Evolutionary conservation across 2,888 invertebrate genomes (phyloP).

Genomic region (Athalia rosae): DNA sequence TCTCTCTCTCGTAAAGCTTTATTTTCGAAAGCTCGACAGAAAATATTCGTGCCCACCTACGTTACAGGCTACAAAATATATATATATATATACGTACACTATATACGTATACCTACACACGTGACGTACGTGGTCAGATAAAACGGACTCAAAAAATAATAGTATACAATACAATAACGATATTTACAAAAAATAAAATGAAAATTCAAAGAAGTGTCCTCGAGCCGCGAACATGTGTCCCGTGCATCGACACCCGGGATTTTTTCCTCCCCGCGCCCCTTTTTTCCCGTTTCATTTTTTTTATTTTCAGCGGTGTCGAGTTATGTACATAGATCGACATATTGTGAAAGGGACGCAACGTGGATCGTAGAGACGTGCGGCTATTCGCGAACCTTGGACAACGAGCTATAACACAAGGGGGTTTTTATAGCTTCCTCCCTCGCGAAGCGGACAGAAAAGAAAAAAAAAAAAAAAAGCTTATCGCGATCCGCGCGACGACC

Average conservation of each 20-base stretch:
- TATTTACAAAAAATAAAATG: no score
- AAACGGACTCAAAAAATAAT: no score
- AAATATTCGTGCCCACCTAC: no score
- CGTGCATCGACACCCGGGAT: neutral
- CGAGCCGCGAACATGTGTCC: neutral
- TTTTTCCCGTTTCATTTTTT: neutral
- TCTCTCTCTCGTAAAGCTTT: neutral
- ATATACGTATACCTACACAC: no score
- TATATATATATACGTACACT: no score
- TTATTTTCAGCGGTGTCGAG: neutral
- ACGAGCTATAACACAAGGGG: constrained; percentile 4
- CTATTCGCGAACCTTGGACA: neutral
- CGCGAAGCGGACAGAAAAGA: neutral
- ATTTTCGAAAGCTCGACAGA: neutral
- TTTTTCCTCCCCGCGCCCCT: neutral
- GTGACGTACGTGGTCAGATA: no score
- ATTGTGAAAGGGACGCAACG: neutral
- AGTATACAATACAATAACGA: no score
- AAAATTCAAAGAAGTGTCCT: no score
- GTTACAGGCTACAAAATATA: neutral
- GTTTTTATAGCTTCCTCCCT: constrained; percentile 32
- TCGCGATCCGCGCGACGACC: constrained; percentile 23
- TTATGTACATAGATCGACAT: neutral
- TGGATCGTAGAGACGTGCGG: neutral
- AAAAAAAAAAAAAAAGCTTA: constrained; percentile 30